Evolutionary conservation across 64 coral and sea anemone genomes (phyloP), one percentile per base, ranked within the genome.

Genomic region (Cladopsammia gracilis): DNA sequence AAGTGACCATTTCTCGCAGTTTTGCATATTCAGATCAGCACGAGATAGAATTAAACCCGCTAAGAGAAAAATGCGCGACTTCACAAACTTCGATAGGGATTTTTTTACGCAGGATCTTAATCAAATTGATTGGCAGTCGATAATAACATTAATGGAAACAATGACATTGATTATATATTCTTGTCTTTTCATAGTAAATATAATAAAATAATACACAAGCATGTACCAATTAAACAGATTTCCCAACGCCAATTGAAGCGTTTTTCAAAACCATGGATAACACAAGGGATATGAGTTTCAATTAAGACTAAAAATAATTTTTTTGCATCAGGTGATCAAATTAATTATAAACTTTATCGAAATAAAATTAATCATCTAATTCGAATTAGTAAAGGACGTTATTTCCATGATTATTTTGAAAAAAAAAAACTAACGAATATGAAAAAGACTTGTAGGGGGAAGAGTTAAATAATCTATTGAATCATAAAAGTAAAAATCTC

Each of bases 111-210:
- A 23, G 10, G 83, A 86, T 13, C 61, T 86, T 68, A 24, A 25
- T 18, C 24, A 70, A 70, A 22, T 88, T 56, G 51, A 88, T 19
- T 88, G 86, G 69, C 58, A 62, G 23, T 85, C 8, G 24, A 43
- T 69, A 10, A 49, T 46, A 75, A 2, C 5, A 19, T n/a, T n/a
- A 75, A 75, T 49, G 6, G 44, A 0, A 75, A 19, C 19, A 64
- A 64, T 19, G 68, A 88, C 23, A 69, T 88, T 24, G 13, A 84
- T 22, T 25, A 73, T 14, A 49, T 20, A 44, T 92, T 72, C 71
- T 81, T 49, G 18, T 92, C 58, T 58, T 92, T 71, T 92, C 64
- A 83, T 62, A 87, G 60, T 46, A 87, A 87, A 43, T 72, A 64
- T 71, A 72, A 87, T 25, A 61, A 61, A 47, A 19, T 87, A 26